Evolutionary conservation across 2,888 invertebrate species (phyloP).

Genomic region (Drosophila paramelanica): DNA sequence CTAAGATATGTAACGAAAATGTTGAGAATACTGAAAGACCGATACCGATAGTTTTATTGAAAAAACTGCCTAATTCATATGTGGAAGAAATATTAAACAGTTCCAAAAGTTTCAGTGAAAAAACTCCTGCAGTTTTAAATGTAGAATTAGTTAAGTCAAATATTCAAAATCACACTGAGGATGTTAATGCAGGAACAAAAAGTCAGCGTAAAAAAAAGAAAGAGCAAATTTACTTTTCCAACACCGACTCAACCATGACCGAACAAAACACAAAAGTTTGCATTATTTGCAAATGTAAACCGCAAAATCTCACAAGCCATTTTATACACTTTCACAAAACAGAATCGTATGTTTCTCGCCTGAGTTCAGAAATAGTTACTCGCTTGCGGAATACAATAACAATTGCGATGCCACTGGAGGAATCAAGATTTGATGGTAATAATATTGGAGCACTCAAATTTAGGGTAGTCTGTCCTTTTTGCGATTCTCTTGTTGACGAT

Average conservation of each 20-base stretch:
- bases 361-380: slow-evolving; percentile 3
- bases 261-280: slow-evolving; percentile 16
- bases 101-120: neutral
- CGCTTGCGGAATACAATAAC: neutral
- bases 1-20: too few species aligned
- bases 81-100: slow-evolving; percentile 5
- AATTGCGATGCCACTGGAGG: neutral
- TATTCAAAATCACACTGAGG: neutral
- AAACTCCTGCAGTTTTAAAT: slow-evolving; percentile 3
- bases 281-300: slow-evolving; percentile 18
- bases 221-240: neutral
- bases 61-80: neutral
- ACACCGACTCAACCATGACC: slow-evolving; percentile 15
- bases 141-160: slow-evolving; percentile 16
- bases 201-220: neutral
- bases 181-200: neutral
- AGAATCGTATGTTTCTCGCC: slow-evolving; percentile 31
- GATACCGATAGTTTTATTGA: neutral
- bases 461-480: slow-evolving; percentile 14
- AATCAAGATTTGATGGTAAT: neutral
- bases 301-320: slow-evolving; percentile 22
- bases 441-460: neutral
- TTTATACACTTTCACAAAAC: slow-evolving; percentile 18
- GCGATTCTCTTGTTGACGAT: slow-evolving; percentile 3
- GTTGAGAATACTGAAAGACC: too few species aligned